phyloP scores from a whole-genome alignment of 2,888 invertebrate species.

The Steromphala cineraria region DNA sequence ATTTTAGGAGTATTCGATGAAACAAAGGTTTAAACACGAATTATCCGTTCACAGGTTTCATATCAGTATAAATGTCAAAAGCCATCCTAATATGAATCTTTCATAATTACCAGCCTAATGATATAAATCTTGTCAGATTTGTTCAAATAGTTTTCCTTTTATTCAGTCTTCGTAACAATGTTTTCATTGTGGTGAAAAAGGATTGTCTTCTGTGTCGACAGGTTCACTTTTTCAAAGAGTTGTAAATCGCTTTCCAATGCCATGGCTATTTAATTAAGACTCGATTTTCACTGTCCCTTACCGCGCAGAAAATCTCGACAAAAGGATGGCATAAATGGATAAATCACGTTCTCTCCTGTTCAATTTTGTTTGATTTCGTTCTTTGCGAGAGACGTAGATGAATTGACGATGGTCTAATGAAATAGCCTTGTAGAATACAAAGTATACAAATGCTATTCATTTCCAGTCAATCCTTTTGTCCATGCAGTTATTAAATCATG shows the following conservation, averaged over 20 bases:
- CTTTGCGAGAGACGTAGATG: not conserved
- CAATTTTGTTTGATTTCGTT: not conserved
- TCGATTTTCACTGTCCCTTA: not conserved
- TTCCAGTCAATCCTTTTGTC: not conserved
- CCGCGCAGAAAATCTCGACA: not conserved
- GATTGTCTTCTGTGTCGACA: not conserved
- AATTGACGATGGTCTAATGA: not conserved
- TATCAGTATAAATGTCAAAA: too few species aligned
- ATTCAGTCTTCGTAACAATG: too few species aligned
- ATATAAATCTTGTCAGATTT: too few species aligned
- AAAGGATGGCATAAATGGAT: not conserved
- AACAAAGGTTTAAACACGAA: too few species aligned
- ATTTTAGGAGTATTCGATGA: too few species aligned
- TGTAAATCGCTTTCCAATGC: not conserved
- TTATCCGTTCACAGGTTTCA: too few species aligned
- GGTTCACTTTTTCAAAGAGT: not conserved
- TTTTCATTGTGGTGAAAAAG: not conserved
- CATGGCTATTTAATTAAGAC: conserved; percentile 10
- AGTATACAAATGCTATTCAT: not conserved
- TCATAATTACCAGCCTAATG: too few species aligned
- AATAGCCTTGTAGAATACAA: not conserved
- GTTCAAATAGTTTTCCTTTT: too few species aligned
- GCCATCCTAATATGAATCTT: too few species aligned
- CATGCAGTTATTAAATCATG: not conserved
- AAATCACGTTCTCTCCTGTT: not conserved